These are phyloP conservation scores for Apamea monoglypha DNA, from an alignment of 2,888 invertebrate genomes.

Conservation along the genomic window DNA sequence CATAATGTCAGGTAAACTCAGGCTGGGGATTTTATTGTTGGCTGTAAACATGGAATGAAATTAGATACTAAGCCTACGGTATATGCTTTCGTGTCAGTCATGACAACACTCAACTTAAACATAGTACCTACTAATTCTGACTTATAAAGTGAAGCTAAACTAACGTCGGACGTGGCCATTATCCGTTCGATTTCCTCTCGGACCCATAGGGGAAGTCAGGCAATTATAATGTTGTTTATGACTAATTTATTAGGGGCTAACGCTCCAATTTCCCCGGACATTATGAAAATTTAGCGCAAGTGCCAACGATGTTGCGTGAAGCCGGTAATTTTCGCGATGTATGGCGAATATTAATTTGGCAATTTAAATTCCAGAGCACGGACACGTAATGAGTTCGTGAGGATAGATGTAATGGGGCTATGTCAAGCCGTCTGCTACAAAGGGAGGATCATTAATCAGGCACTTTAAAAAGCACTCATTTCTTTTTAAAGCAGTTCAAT, in stretches of 20 bases:
- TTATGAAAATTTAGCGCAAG: constrained; percentile 51
- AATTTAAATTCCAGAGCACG: constrained; percentile 61
- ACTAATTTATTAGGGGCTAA: constrained; percentile 40
- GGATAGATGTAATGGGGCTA: constrained; percentile 38
- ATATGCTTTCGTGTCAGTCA: constrained; percentile 12
- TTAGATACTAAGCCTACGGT: constrained; percentile 21
- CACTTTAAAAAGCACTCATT: background rate
- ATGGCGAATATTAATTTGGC: constrained; percentile 55
- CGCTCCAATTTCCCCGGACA: constrained; percentile 38
- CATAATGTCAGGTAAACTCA: constrained; percentile 31
- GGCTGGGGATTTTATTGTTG: constrained; percentile 37
- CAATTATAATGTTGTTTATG: constrained; percentile 45
- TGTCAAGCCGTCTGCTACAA: constrained; percentile 19
- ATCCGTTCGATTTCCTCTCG: constrained; percentile 15
- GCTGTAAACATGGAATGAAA: constrained; percentile 32
- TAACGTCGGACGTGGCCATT: background rate
- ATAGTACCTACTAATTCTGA: background rate
- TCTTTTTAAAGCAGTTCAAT: background rate
- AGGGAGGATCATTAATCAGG: constrained; percentile 20
- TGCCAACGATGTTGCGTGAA: constrained; percentile 48
- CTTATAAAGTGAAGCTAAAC: constrained; percentile 1
- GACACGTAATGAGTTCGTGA: constrained; percentile 47
- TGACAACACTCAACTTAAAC: constrained; percentile 3
- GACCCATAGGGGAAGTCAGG: constrained; percentile 18
- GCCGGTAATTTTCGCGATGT: constrained; percentile 47